These are phyloP conservation scores for Tinea trinotella DNA, from an alignment of 2,888 invertebrate genomes.

Conservation along the genomic window DNA sequence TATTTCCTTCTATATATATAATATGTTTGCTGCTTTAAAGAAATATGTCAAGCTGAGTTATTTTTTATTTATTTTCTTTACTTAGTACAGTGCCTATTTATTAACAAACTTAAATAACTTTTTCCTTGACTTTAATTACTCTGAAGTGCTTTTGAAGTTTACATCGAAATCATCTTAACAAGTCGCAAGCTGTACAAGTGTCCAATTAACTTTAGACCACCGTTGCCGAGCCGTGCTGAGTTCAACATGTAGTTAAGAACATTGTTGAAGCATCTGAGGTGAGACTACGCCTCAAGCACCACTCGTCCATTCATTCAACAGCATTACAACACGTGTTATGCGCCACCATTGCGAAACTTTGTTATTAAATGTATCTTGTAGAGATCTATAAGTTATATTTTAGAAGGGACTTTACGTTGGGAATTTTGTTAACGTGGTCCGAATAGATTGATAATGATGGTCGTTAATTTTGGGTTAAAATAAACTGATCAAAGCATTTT, in stretches of 20 bases:
- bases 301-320: constrained; percentile 1
- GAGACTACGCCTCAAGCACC: constrained; percentile 9
- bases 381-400: too few relatives aligned
- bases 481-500: too few relatives aligned
- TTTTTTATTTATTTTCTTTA: too few relatives aligned
- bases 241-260: constrained; percentile 16
- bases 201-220: constrained; percentile 12
- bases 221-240: not conserved
- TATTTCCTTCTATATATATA: too few relatives aligned
- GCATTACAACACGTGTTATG: not conserved
- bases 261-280: constrained; percentile 15
- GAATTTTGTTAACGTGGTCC: too few relatives aligned
- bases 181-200: constrained; percentile 14
- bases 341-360: not conserved
- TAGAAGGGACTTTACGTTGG: too few relatives aligned
- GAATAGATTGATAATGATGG: too few relatives aligned
- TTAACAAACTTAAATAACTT: too few relatives aligned
- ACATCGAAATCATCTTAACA: constrained; percentile 13
- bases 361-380: not conserved
- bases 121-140: not conserved
- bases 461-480: too few relatives aligned
- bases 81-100: too few relatives aligned
- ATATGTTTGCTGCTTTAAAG: too few relatives aligned
- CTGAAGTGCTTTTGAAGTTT: not conserved
- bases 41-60: too few relatives aligned